Conservation (phyloP, 2,888 invertebrate genomes). For the Thera britannica region DNA sequence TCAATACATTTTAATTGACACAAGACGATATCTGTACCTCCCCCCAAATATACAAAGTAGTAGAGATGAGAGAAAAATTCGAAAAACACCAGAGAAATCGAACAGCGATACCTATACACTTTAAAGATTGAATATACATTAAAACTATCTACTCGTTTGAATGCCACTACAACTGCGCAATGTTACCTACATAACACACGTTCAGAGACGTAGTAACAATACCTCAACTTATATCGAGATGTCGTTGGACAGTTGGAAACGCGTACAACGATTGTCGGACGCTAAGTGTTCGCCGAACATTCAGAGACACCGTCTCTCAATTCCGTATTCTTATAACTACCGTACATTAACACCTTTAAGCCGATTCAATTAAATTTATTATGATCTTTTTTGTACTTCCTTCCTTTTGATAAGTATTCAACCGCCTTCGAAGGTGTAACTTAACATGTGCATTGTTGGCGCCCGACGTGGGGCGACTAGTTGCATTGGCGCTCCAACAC, state of each 20-base stretch:
- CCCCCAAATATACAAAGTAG: conserved; percentile 70
- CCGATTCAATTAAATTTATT: conserved; percentile 72
- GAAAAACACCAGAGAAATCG: conserved; percentile 72
- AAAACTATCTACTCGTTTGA: conserved; percentile 71
- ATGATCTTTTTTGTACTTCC: conserved; percentile 79
- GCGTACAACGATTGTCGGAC: conserved; percentile 41
- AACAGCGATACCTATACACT: conserved; percentile 73
- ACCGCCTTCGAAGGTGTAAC: conserved; percentile 49
- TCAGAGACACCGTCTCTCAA: conserved; percentile 60
- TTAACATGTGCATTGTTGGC: conserved; percentile 30
- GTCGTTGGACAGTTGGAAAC: conserved; percentile 65
- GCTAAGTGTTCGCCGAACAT: conserved; percentile 46
- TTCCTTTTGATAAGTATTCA: conserved; percentile 62
- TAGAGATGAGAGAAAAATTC: conserved; percentile 66
- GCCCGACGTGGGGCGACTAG: conserved; percentile 27
- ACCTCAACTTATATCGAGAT: conserved; percentile 59
- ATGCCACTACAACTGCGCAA: conserved; percentile 68
- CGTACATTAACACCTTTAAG: conserved; percentile 69
- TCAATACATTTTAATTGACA: conserved; percentile 74
- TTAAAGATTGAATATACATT: conserved; percentile 78
- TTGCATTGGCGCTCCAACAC: conserved; percentile 27
- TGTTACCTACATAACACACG: conserved; percentile 79
- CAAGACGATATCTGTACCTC: conserved; percentile 77
- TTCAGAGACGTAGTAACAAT: conserved; percentile 67
- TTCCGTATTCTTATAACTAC: conserved; percentile 75